Conservation (phyloP, 2,888 invertebrate genomes). For the Caradrina clavipalpis region DNA sequence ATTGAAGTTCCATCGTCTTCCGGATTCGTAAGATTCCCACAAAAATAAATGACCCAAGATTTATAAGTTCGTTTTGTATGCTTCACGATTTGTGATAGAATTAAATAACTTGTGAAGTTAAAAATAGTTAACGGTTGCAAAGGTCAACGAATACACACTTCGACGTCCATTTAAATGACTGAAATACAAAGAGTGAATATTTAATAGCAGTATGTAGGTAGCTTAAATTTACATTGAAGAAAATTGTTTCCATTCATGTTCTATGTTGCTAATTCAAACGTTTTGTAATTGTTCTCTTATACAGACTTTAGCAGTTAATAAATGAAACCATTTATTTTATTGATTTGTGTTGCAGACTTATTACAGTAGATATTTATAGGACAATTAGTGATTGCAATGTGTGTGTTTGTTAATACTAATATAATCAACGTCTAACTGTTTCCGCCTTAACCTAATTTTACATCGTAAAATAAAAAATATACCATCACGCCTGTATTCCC, state of each 20-base stretch:
- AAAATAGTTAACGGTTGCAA: constrained; percentile 34
- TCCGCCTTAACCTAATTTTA: too few species aligned
- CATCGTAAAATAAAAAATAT: too few species aligned
- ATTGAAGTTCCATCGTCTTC: constrained; percentile 11
- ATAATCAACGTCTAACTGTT: constrained; percentile 1
- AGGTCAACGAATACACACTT: constrained; percentile 44
- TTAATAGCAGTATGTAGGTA: constrained; percentile 27
- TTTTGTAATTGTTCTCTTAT: neutral
- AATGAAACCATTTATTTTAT: neutral
- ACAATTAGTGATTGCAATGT: neutral
- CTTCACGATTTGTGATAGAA: constrained; percentile 7
- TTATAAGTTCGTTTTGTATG: constrained; percentile 10
- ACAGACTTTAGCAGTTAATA: neutral
- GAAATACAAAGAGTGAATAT: constrained; percentile 55
- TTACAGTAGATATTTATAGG: too few species aligned
- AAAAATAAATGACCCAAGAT: constrained; percentile 11
- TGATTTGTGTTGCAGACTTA: too few species aligned
- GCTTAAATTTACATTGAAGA: constrained; percentile 1
- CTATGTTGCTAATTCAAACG: neutral
- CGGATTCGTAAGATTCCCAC: constrained; percentile 28
- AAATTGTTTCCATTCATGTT: constrained; percentile 4
- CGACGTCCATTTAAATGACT: constrained; percentile 26
- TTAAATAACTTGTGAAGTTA: constrained; percentile 20
- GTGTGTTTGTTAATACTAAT: neutral
- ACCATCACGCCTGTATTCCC: too few species aligned